Evolutionary conservation across 2,888 invertebrate genomes (phyloP).

Genomic region (Vanessa cardui): DNA sequence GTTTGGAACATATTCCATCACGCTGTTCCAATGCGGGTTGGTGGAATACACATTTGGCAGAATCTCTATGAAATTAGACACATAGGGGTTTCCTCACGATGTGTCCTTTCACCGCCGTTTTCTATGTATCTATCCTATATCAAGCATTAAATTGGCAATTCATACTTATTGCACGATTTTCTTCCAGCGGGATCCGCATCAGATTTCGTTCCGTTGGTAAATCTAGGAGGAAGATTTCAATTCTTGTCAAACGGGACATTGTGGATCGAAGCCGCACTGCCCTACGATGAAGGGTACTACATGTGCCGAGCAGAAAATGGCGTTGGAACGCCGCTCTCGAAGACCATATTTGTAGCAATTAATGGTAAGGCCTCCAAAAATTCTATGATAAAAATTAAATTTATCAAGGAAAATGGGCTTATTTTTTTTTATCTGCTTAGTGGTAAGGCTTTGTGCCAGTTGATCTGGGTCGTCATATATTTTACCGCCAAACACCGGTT

Average conservation of each 20-base stretch:
- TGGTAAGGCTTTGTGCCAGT: too few relatives aligned
- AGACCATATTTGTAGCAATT: conserved; percentile 91
- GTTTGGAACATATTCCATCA: too few relatives aligned
- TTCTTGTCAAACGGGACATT: conserved; percentile 88
- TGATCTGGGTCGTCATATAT: too few relatives aligned
- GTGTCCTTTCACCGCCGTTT: too few relatives aligned
- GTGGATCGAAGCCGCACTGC: conserved; percentile 87
- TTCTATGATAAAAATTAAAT: background rate
- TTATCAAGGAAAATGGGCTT: too few relatives aligned
- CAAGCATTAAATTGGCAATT: background rate
- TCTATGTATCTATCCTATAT: too few relatives aligned
- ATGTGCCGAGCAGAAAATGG: conserved; percentile 93
- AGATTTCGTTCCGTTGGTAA: conserved; percentile 86
- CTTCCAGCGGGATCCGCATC: conserved; percentile 81
- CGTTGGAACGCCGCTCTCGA: conserved; percentile 91
- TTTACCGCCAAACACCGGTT: too few relatives aligned
- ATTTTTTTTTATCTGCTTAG: too few relatives aligned
- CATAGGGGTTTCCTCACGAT: too few relatives aligned
- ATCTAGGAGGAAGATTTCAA: conserved; percentile 83
- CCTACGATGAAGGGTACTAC: conserved; percentile 92
- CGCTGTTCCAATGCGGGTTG: too few relatives aligned
- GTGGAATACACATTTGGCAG: too few relatives aligned
- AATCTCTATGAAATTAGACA: too few relatives aligned
- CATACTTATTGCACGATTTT: background rate
- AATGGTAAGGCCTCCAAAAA: conserved; percentile 85